Conservation (phyloP, 2,888 invertebrate species). For the Polyommatus iphigenia region DNA sequence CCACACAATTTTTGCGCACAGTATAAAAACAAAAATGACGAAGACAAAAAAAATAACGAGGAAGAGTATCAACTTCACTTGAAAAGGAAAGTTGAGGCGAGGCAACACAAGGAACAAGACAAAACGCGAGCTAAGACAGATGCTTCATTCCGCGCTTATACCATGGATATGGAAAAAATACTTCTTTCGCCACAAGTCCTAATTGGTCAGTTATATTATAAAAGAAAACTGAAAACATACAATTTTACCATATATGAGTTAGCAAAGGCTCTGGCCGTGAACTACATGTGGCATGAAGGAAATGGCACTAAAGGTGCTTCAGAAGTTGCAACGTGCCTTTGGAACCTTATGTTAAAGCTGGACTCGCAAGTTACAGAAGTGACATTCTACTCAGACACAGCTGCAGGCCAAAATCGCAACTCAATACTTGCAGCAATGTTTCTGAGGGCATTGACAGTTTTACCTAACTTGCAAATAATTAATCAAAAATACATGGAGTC, state of each 20-base stretch:
- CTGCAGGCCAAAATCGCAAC: background rate
- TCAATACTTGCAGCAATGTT: too few species aligned
- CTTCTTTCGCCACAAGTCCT: too few species aligned
- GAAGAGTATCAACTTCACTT: constrained; percentile 5
- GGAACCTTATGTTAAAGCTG: background rate
- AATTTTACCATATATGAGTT: too few species aligned
- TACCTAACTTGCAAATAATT: too few species aligned
- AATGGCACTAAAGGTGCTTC: too few species aligned
- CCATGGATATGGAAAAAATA: too few species aligned
- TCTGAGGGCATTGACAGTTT: too few species aligned
- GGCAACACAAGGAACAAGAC: background rate
- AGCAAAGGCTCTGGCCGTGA: background rate
- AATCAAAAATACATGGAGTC: too few species aligned
- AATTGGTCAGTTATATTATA: too few species aligned
- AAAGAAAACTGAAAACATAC: too few species aligned
- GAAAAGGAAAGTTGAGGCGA: background rate
- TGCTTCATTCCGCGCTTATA: background rate
- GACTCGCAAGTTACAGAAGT: background rate
- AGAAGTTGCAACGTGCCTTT: too few species aligned
- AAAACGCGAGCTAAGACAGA: constrained; percentile 5
- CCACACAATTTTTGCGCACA: constrained; percentile 8
- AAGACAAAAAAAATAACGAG: background rate
- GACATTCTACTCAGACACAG: background rate
- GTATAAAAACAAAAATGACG: background rate
- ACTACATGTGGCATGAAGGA: background rate